Base-by-base conservation (phyloP, 2,797 vertebrate species). In the Sparidentex hasta region DNA sequence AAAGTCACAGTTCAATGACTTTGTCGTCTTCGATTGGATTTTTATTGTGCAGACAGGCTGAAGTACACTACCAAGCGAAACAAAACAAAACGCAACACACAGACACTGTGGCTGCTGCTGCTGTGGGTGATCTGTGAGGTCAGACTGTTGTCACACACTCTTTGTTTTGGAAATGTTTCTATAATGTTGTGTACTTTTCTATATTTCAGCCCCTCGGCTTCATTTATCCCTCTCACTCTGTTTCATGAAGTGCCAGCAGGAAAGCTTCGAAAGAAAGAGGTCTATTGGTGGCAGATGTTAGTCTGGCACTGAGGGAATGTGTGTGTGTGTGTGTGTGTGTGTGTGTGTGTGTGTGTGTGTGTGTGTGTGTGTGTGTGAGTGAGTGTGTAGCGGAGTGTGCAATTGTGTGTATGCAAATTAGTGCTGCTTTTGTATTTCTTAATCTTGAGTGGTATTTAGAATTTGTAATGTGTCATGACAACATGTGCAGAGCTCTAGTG, bases 391-490 rank as follows among this genome's bases (percentile, higher is more conserved):
- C 48, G 65, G 44, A 20, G 43, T 47, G 55, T 68, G 50, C 68
- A 71, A 82, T 83, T 90, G 85, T 84, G 75, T 56, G 16, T 54
- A 87, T 92, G 90, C 79, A 88, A 89, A 90, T 87, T n/a, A 58
- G 51, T 29, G 1, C 47, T 77, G 68, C 87, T 87, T 90, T 91
- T 90, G 86, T 91, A 70, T 70, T 90, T 82, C 80, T 80, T 89
- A 85, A 91, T 91, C 74, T 85, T 81, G 76, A 81, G 66, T 70
- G 81, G 87, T 85, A 84, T 87, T 90, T 85, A 86, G 84, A 87
- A 90, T 91, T 90, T 88, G 63, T 87, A 87, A 89, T 86, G 79
- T 83, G 79, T 83, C 90, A 71, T 62, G 76, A 85, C 76, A 74
- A 76, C 82, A 65, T 84, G 65, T 76, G 61, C 59, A 20, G 74